phyloP scores from a whole-genome alignment of 2,113 vertebrate species.

The Talpa occidentalis region DNA sequence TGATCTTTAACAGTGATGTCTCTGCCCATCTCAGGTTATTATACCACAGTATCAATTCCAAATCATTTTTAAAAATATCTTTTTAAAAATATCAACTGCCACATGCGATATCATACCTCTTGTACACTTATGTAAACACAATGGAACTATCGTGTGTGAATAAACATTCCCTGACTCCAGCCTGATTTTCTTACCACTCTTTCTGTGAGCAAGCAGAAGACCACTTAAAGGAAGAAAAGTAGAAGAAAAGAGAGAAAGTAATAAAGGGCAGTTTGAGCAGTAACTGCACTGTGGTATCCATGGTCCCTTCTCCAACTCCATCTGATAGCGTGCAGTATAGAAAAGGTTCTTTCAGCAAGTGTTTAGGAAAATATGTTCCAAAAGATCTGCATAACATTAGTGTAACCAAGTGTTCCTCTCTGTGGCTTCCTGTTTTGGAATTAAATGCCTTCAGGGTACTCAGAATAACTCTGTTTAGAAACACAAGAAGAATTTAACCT shows the following conservation, averaged over 20 bases:
- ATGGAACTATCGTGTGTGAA: not conserved
- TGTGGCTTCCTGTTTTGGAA: slow-evolving; percentile 93
- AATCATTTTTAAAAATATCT: not conserved
- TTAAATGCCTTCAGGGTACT: slow-evolving; percentile 90
- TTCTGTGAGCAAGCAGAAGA: slow-evolving; percentile 19
- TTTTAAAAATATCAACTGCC: not conserved
- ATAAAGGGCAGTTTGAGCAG: slow-evolving; percentile 58
- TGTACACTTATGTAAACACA: not conserved
- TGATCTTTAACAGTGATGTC: not conserved
- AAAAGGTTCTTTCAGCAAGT: slow-evolving; percentile 86
- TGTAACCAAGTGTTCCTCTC: slow-evolving; percentile 90
- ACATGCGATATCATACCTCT: not conserved
- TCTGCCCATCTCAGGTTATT: not conserved
- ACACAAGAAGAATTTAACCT: slow-evolving; percentile 88
- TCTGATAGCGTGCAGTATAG: slow-evolving; percentile 67
- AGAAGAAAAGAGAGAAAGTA: not conserved
- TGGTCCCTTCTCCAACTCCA: slow-evolving; percentile 72
- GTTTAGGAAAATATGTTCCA: slow-evolving; percentile 92
- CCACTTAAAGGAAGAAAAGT: slow-evolving; percentile 36
- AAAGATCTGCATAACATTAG: slow-evolving; percentile 93
- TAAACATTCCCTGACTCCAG: not conserved
- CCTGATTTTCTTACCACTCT: slow-evolving; percentile 1
- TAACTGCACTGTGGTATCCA: slow-evolving; percentile 42
- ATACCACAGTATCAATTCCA: not conserved
- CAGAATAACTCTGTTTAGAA: slow-evolving; percentile 88